Base-by-base conservation (phyloP, 1,140 invertebrate species). In the Stenopsyche tienmushanensis region DNA sequence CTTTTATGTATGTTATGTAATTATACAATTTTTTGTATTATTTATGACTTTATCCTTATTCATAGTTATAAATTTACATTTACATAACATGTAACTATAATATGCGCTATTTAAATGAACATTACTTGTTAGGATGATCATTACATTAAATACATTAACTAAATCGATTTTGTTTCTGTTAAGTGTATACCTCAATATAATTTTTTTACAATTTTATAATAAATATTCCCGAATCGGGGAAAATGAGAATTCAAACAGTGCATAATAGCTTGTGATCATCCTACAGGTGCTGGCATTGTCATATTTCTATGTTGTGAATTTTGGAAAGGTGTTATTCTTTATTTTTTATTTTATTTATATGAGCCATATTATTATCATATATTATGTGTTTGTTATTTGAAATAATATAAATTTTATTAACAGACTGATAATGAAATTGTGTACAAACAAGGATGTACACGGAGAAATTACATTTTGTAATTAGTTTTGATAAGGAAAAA, bases 401-500 rank as follows among this genome's bases (percentile, higher is more conserved):
- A 69, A 57, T 57, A 65, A 62, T 69, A 62, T 69, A 57, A 62
- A 64, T 67, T 67, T 64, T 64, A 64, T 64, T 64, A 59, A 60
- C 57, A 60, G 66, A 68, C 66, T 68, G 66, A 68, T 60, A 53
- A 64, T 50, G 63, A 67, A 64, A 63, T 59, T 67, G 66, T 64
- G 54, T 60, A 65, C 44, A 58, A 39, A 57, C 39, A 65, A 42
- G 45, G 34, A 24, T 25, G 41, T 65, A 26, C 52, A 60, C 57
- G 24, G 55, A 18, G 60, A 62, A 60, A 66, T 66, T 49, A 66
- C 64, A 44, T 70, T 70, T 70, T 70, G 68, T 70, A 66, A 66
- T 70, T 66, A 70, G 34, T 70, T 69, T 66, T 69, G 64, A 64
- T 70, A 66, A 69, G 67, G n/a, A 55, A 66, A 66, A 69, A 34